These are phyloP conservation scores for Nematopogon swammerdamellus DNA, from an alignment of 2,888 invertebrate species.

Conservation along the genomic window DNA sequence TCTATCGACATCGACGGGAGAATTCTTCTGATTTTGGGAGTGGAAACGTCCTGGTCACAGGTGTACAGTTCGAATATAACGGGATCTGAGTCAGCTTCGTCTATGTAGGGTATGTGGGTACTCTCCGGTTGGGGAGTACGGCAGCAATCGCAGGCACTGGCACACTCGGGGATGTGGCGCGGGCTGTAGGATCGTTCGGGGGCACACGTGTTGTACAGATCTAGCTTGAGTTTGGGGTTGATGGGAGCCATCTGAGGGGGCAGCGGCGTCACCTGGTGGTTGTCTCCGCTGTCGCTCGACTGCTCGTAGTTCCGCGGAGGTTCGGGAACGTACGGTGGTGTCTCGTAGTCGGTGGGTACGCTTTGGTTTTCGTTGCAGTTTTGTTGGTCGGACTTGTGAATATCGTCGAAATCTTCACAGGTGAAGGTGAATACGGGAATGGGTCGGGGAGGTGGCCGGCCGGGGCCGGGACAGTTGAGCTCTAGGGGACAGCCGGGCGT, in stretches of 20 bases:
- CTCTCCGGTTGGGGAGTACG: conserved; percentile 43
- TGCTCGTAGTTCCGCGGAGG: conserved; percentile 28
- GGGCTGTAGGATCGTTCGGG: conserved; percentile 23
- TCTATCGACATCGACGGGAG: conserved; percentile 42
- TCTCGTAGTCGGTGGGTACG: conserved; percentile 10
- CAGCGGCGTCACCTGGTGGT: conserved; percentile 20
- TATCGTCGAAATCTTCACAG: conserved; percentile 38
- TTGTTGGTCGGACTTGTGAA: conserved; percentile 11
- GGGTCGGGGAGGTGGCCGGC: conserved; percentile 21
- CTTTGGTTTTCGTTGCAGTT: conserved; percentile 18
- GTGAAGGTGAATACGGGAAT: conserved; percentile 46
- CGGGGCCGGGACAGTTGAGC: conserved; percentile 15
- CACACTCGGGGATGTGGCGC: conserved; percentile 41
- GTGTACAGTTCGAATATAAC: conserved; percentile 42
- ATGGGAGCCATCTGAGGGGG: conserved; percentile 45
- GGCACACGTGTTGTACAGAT: conserved; percentile 27
- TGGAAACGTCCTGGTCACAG: conserved; percentile 24
- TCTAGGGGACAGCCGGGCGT: conserved; percentile 39
- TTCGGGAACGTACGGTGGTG: conserved; percentile 26
- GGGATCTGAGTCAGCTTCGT: conserved; percentile 43
- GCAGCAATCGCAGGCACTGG: conserved; percentile 45
- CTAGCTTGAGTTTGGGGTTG: conserved; percentile 35
- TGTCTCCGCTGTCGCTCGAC: conserved; percentile 28
- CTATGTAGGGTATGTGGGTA: conserved; percentile 42
- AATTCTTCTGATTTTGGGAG: conserved; percentile 42